Base-by-base conservation (phyloP, 2,113 vertebrate genomes). In the Chaetura pelagica region DNA sequence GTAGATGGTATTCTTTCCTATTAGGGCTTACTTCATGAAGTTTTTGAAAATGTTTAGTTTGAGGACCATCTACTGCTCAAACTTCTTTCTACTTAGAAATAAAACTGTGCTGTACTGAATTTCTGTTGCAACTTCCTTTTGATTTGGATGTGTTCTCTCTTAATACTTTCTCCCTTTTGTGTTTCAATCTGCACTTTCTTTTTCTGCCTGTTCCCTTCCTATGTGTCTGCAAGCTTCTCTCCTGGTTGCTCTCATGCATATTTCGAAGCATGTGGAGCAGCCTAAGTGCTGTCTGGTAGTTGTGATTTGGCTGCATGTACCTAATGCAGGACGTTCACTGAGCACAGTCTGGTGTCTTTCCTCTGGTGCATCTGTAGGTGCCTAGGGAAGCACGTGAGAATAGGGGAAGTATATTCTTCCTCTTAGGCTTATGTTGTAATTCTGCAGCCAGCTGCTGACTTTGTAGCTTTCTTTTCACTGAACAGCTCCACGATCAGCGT, bases 371-470 rank as follows among this genome's bases (percentile, higher is more conserved):
- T 68, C 44, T 42, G 1, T 12, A 54, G 46, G 21, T 83, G 72
- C 59, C 15, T 62, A 55, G 46, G 63, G 72, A 74, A 66, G 75
- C 67, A 40, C 2, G 0, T 72, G 78, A 79, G 62, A 85, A 34
- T 7, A 68, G 35, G 26, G n/a, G 54, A 73, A 74, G 83, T 67
- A 10, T 62, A 22, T 93, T 91, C 30, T 90, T 58, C 34, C 26
- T 82, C 54, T 79, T 87, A 48, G 63, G 15, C 40, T 79, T 63
- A 5, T 81, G 51, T 46, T 66, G 49, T 69, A 64, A 46, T 64
- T 79, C 71, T 80, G 86, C 51, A 74, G 59, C 42, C 73, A 81
- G 59, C 68, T 94, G 91, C 84, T 92, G 91, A 71, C 80, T 68
- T 35, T 18, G 42, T 74, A 58, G 68, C 52, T 94, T 90, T 69